These are phyloP conservation scores for Vultur gryphus DNA, from an alignment of 2,797 vertebrate genomes.

Conservation along the genomic window DNA sequence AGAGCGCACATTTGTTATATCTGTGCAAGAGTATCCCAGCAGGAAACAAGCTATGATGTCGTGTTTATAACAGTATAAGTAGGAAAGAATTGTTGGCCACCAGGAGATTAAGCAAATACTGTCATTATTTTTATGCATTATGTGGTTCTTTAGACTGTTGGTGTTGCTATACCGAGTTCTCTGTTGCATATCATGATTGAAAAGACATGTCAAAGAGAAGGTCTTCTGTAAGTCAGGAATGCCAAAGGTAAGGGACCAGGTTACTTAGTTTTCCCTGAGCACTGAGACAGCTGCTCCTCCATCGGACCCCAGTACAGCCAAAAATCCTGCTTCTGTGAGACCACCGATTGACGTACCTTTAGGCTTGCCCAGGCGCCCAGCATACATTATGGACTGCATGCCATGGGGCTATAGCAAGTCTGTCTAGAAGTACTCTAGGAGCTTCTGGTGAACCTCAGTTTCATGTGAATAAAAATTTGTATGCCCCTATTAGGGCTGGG, in stretches of 20 bases:
- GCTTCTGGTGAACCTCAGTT: background rate
- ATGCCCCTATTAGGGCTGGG: background rate
- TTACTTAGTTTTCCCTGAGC: background rate
- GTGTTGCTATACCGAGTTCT: background rate
- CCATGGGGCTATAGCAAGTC: background rate
- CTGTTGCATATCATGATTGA: background rate
- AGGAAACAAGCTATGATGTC: background rate
- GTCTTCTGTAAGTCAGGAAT: background rate
- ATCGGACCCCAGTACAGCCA: too few relatives aligned
- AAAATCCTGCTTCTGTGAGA: background rate
- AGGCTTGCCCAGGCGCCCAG: background rate
- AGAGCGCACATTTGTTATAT: background rate
- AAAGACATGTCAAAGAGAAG: background rate
- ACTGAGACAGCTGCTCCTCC: background rate
- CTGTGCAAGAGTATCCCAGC: background rate
- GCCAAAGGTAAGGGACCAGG: background rate
- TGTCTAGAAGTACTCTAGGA: background rate
- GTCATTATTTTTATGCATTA: background rate
- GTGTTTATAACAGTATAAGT: background rate
- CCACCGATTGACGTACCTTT: rapidly evolving
- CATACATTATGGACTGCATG: rapidly evolving
- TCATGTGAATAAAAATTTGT: background rate
- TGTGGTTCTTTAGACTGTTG: background rate
- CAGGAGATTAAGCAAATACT: background rate
- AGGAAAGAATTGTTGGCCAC: background rate